A percentile compares a stretch with the other conserved stretches of the same genome.
Conservation (phyloP, 2,113 vertebrate genomes). For the Verasper variegatus region DNA sequence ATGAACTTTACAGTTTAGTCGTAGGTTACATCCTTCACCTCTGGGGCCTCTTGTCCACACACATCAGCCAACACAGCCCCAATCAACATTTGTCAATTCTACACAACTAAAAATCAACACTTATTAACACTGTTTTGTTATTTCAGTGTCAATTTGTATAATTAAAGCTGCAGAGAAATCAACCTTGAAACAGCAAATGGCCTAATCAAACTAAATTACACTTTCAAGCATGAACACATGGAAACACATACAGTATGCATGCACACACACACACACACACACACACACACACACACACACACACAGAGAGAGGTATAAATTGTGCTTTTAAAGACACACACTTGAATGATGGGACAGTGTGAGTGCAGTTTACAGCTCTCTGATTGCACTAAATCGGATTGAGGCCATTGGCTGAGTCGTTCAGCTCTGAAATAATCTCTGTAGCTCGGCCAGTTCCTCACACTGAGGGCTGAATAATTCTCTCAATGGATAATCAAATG, state of each 20-base stretch:
- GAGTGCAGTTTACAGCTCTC: slow-evolving; percentile 7
- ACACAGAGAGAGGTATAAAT: not conserved
- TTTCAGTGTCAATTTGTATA: not conserved
- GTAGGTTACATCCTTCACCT: not conserved
- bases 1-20: not conserved
- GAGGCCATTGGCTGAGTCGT: slow-evolving; percentile 41
- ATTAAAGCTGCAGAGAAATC: slow-evolving; percentile 23
- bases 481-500: slow-evolving; percentile 65
- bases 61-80: not conserved
- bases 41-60: not conserved
- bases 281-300: not conserved
- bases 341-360: slow-evolving; percentile 1
- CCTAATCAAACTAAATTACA: not conserved
- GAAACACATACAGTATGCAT: too few relatives aligned
- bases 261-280: too few relatives aligned
- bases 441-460: slow-evolving; percentile 36
- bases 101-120: not conserved
- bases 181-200: slow-evolving; percentile 5
- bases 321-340: not conserved
- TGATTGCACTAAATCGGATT: slow-evolving; percentile 50
- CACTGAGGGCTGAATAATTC: slow-evolving; percentile 47
- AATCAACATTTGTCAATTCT: not conserved
- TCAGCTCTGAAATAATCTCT: slow-evolving; percentile 62
- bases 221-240: not conserved
- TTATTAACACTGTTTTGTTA: not conserved